Base-by-base conservation (phyloP, 2,797 vertebrate genomes). In the Acanthopagrus latus region DNA sequence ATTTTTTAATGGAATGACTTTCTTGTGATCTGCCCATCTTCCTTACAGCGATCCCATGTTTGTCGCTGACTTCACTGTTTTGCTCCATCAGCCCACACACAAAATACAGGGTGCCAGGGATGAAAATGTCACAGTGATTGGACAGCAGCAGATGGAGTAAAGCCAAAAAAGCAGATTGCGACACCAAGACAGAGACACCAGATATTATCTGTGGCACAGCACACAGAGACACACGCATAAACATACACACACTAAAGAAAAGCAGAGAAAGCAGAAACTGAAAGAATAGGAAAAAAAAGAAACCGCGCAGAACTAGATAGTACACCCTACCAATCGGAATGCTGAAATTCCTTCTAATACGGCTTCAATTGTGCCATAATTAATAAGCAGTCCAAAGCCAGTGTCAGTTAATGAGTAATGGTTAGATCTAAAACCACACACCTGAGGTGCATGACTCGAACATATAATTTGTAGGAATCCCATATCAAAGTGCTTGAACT, bases 81-180 rank as follows among this genome's bases (percentile, higher is more conserved):
- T 47, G 20, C 57, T 55, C 51, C 6, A 2, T 56, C 60, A 33
- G 52, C 66, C 46, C n/a, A 62, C 55, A 72, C 46, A 58, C 67
- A 59, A 13, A 71, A 47, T 38, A 27, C 38, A 58, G 14, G 18
- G 18, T 46, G 50, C 38, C 7, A 5, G 47, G 27, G 9, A 63
- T 57, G 21, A 47, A 76, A 62, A 68, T 76, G 51, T 68, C 56
- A 76, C 21, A 60, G 33, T 23, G 17, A 55, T 33, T 14, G 56
- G 13, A 54, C 44, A 51, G 25, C 7, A 46, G 56, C 16, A 64
- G 51, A 55, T 55, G 27, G 27, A 50, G 62, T 6, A 6, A 38
- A 73, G 38, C 55, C 54, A 58, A 38, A 57, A 56, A 43, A 47
- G 27, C 25, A 25, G 14, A 52, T 44, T 54, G 9, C 21, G 38